Conservation (phyloP, 2,113 vertebrate species). For the Laticauda colubrina region DNA sequence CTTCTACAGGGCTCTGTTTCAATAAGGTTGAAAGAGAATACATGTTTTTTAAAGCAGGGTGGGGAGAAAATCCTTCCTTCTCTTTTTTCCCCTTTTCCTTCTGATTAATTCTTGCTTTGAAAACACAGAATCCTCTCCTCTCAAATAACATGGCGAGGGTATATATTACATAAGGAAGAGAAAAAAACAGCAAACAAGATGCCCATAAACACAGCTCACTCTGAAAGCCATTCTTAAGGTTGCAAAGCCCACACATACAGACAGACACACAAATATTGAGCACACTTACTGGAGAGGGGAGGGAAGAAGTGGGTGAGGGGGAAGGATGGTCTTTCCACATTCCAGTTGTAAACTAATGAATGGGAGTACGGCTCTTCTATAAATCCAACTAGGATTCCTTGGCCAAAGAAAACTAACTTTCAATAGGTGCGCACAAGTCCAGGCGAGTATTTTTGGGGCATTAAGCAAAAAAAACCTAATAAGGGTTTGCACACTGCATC, state of each 20-base stretch:
- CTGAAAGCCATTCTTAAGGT: conserved; percentile 54
- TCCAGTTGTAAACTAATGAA: conserved; percentile 39
- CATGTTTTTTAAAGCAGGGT: no score
- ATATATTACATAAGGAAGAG: conserved; percentile 67
- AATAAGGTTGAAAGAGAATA: neutral
- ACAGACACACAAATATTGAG: neutral
- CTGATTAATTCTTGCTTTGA: conserved; percentile 69
- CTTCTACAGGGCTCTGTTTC: neutral
- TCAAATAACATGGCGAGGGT: conserved; percentile 64
- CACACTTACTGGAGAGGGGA: neutral
- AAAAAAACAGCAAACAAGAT: conserved; percentile 57
- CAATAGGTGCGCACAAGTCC: neutral
- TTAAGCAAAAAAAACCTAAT: neutral
- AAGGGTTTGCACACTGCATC: neutral
- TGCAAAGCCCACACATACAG: neutral
- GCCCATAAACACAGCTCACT: conserved; percentile 59
- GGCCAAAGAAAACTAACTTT: conserved; percentile 36
- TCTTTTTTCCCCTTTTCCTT: neutral
- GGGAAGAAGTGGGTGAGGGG: rapidly evolving
- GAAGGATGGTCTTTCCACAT: neutral
- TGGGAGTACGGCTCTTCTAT: neutral
- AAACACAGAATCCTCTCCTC: conserved; percentile 67
- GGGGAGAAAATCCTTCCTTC: neutral
- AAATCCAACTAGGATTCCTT: conserved; percentile 15
- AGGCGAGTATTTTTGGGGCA: conserved; percentile 12